Evolutionary conservation across 1,140 invertebrate genomes (phyloP), one percentile per base, ranked within the genome.

Genomic region (Tribolium madens): DNA sequence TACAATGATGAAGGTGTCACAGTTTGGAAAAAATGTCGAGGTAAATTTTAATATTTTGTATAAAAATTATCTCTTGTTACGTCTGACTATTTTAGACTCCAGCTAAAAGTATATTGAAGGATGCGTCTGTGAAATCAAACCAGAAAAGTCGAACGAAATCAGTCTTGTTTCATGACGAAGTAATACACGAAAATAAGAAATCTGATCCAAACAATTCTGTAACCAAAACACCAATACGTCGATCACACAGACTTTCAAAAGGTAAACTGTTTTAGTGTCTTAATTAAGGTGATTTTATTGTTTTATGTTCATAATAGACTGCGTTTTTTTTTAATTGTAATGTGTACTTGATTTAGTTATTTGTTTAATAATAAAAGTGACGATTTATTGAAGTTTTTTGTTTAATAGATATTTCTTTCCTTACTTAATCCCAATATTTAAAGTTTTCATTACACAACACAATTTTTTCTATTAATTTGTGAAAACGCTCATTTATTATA

Each of bases 41-140:
- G 78, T 72, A 12, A 31, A 14, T 4, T 46, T 47, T 47, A 42
- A 4, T 5, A 26, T 21, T 21, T 4, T 21, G 18, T 21, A 4
- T 21, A 21, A 2, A 21, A 21, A 36, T 13, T 46, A 6, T 12
- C 33, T 60, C 2, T 15, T 64, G 15, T 10, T 33, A 48, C 17
- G 60, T 17, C 1, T 75, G 64, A 46, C 12, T 57, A 5, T 47
- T 68, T 26, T 21, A 75, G 15, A 81, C 81, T 21, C 81, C 79
- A 12, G 74, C 60, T 31, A 81, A 78, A 76, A 79, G 81, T 47
- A 83, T 83, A 53, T 73, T 83, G 10, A 83, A 83, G 36, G 53
- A 36, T 33, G 71, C 76, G n/a, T 9, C 5, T 2, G 12, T 6
- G 4, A 80, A 79, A 70, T 79, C 80, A 7, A 47, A 9, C 9